phyloP scores from a whole-genome alignment of 2,797 vertebrate genomes.

The Choloepus didactylus region DNA sequence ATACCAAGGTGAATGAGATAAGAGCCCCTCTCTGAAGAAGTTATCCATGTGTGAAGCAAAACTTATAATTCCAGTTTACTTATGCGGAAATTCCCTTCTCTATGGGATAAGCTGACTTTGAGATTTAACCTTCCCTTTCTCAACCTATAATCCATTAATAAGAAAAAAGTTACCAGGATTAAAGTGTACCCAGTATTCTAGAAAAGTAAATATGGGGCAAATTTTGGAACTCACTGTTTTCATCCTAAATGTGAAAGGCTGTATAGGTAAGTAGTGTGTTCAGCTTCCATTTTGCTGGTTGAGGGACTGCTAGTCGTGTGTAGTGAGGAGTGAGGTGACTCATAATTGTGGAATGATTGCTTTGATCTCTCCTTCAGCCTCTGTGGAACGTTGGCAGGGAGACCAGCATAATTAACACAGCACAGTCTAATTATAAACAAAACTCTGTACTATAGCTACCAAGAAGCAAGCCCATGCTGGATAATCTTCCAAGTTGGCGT shows the following conservation, averaged over 20 bases:
- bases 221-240: slow-evolving; percentile 18
- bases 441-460: slow-evolving; percentile 16
- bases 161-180: slow-evolving; percentile 38
- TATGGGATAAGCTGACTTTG: background rate
- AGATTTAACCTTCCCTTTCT: slow-evolving; percentile 42
- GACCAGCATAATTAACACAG: slow-evolving; percentile 65
- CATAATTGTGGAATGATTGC: slow-evolving; percentile 62
- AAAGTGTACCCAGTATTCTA: slow-evolving; percentile 42
- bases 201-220: slow-evolving; percentile 4
- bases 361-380: slow-evolving; percentile 58
- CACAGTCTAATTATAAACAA: slow-evolving; percentile 73
- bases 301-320: background rate
- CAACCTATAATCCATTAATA: slow-evolving; percentile 21
- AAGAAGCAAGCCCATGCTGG: slow-evolving; percentile 39
- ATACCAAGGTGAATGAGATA: slow-evolving; percentile 2
- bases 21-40: background rate
- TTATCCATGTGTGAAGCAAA: slow-evolving; percentile 40
- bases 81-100: slow-evolving; percentile 51
- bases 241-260: background rate
- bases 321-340: slow-evolving; percentile 60
- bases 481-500: slow-evolving; percentile 45
- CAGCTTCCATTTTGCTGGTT: background rate
- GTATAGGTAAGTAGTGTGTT: background rate
- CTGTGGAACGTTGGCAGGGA: slow-evolving; percentile 38
- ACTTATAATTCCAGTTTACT: slow-evolving; percentile 57